These are phyloP conservation scores for Gymnarchus niloticus DNA, from an alignment of 2,113 vertebrate genomes.

Conservation along the genomic window DNA sequence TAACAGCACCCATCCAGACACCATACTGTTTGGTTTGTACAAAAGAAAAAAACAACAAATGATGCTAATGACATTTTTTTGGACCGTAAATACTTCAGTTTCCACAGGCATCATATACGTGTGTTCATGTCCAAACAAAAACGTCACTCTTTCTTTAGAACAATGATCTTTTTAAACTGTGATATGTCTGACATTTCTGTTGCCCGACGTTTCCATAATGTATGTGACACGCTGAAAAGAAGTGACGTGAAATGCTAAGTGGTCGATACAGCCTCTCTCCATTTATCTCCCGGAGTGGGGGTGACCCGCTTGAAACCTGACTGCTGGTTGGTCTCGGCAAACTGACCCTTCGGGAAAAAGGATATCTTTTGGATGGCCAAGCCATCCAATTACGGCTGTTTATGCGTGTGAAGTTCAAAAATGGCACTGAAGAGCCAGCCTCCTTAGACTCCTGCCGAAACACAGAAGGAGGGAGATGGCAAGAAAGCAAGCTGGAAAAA, in stretches of 20 bases:
- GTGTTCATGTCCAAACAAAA: not conserved
- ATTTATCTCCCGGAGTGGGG: slow-evolving; percentile 60
- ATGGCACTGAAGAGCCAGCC: slow-evolving; percentile 49
- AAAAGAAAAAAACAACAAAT: no score
- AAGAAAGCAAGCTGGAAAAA: not conserved
- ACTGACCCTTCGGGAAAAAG: slow-evolving; percentile 62
- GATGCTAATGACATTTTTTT: no score
- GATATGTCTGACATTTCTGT: not conserved
- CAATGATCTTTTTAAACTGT: not conserved
- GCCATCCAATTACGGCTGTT: slow-evolving; percentile 67
- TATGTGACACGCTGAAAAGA: not conserved
- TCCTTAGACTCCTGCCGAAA: not conserved
- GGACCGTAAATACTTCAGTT: not conserved
- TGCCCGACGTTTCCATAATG: not conserved
- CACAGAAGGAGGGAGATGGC: not conserved
- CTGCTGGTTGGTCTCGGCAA: slow-evolving; percentile 66
- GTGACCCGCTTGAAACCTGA: slow-evolving; percentile 61
- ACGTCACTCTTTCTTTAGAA: not conserved
- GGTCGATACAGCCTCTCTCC: slow-evolving; percentile 68
- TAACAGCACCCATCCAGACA: not conserved
- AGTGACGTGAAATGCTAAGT: not conserved
- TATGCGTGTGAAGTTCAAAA: slow-evolving; percentile 52
- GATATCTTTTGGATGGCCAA: slow-evolving; percentile 67
- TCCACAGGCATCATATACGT: not conserved
- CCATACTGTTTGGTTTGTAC: not conserved